Conservation (phyloP, 2,797 vertebrate species). For the Oryzias dopingdopingensis region DNA sequence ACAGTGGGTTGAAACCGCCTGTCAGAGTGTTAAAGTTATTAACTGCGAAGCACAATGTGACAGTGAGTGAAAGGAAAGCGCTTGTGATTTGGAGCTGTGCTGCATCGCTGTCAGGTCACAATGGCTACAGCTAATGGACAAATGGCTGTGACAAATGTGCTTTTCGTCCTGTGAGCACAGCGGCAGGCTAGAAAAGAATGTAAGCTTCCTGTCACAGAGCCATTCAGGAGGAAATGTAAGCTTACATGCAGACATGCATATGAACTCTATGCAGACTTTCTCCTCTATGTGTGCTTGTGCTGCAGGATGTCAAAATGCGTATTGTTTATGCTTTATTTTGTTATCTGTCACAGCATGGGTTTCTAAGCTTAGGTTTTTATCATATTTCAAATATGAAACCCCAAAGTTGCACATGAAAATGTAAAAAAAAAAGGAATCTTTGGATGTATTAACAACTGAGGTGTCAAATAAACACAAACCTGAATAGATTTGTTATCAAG, state of each 20-base stretch:
- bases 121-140: slow-evolving; percentile 39
- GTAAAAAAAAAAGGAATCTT: too few species aligned
- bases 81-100: slow-evolving; percentile 7
- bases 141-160: slow-evolving; percentile 57
- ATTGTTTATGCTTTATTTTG: background rate
- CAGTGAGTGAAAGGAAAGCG: slow-evolving; percentile 23
- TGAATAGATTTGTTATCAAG: too few species aligned
- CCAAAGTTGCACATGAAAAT: too few species aligned
- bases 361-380: too few species aligned
- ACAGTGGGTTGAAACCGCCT: background rate
- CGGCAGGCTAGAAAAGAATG: slow-evolving; percentile 63
- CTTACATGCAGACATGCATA: slow-evolving; percentile 13
- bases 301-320: slow-evolving; percentile 42
- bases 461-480: too few species aligned
- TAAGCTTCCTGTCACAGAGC: slow-evolving; percentile 71
- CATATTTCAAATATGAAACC: too few species aligned
- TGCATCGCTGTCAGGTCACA: slow-evolving; percentile 40
- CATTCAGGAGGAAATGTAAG: slow-evolving; percentile 69
- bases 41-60: slow-evolving; percentile 4
- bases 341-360: background rate
- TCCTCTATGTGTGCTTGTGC: slow-evolving; percentile 59
- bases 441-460: too few species aligned
- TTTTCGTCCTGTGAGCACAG: slow-evolving; percentile 54
- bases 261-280: slow-evolving; percentile 17
- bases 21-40: slow-evolving; percentile 7